Evolutionary conservation across 2,888 invertebrate species (phyloP).

Genomic region (Unio delphinus): DNA sequence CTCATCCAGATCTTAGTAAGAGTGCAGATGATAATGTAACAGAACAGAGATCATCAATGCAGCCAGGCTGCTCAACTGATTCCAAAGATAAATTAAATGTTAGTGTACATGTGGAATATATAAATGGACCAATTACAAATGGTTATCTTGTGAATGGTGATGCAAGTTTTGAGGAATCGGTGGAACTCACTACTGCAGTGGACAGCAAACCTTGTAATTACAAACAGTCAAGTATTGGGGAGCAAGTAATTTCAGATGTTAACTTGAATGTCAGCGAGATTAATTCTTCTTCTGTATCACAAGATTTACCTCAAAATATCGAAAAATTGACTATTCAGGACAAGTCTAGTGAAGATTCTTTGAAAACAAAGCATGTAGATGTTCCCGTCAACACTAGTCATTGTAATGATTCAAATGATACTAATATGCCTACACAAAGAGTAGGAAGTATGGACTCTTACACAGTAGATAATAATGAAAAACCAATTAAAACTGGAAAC

Average conservation of each 20-base stretch:
- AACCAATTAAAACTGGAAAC: background rate
- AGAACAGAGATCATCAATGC: background rate
- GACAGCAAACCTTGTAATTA: background rate
- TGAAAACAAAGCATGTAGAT: too few relatives aligned
- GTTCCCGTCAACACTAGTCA: too few relatives aligned
- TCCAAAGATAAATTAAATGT: background rate
- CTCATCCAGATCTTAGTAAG: background rate
- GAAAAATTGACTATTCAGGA: too few relatives aligned
- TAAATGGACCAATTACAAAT: background rate
- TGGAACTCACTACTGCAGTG: background rate
- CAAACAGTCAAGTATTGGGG: background rate
- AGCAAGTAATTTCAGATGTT: background rate
- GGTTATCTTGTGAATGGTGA: constrained; percentile 1
- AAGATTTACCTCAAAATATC: too few relatives aligned
- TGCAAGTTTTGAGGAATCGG: background rate
- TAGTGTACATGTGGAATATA: background rate
- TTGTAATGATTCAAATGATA: too few relatives aligned
- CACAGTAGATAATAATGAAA: too few relatives aligned
- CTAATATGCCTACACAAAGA: too few relatives aligned
- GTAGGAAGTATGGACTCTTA: too few relatives aligned
- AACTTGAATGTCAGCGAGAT: background rate
- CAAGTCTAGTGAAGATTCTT: too few relatives aligned
- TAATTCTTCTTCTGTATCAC: background rate
- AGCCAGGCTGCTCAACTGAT: background rate
- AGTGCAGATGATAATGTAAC: too few relatives aligned